Percentiles rank a stretch among this genome's conserved stretches.
Conservation (phyloP, 2,797 vertebrate species). For the Ficedula albicollis region DNA sequence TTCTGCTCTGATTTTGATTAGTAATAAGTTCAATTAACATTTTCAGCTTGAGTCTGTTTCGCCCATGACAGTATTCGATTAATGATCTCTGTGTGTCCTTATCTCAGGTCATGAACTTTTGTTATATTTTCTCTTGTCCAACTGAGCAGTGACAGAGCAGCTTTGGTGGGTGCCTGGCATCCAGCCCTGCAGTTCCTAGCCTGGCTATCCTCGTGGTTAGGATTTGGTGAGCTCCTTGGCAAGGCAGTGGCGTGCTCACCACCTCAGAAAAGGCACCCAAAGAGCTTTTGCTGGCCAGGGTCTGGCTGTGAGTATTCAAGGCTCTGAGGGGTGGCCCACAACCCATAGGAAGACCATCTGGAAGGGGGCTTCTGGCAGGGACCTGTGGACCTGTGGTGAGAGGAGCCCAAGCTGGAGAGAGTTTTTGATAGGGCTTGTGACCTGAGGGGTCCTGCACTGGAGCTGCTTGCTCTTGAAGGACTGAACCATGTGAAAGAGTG, state of each 20-base stretch:
- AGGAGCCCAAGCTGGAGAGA: background rate
- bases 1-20: no score
- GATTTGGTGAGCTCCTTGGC: background rate
- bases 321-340: background rate
- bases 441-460: no score
- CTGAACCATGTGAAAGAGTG: background rate
- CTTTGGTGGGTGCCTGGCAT: background rate
- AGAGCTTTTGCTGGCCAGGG: background rate
- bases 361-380: no score
- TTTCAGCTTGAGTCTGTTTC: background rate
- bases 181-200: background rate
- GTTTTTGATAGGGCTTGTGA: background rate
- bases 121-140: background rate
- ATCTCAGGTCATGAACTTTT: background rate
- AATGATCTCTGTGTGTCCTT: background rate
- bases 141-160: background rate
- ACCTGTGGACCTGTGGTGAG: background rate
- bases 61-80: background rate
- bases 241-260: background rate
- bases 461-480: background rate
- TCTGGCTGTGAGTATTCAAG: background rate
- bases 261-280: background rate
- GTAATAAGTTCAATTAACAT: background rate
- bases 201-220: background rate
- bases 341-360: fast-evolving